Base-by-base conservation (phyloP, 1,140 invertebrate species). In the Heterodera carotae region DNA sequence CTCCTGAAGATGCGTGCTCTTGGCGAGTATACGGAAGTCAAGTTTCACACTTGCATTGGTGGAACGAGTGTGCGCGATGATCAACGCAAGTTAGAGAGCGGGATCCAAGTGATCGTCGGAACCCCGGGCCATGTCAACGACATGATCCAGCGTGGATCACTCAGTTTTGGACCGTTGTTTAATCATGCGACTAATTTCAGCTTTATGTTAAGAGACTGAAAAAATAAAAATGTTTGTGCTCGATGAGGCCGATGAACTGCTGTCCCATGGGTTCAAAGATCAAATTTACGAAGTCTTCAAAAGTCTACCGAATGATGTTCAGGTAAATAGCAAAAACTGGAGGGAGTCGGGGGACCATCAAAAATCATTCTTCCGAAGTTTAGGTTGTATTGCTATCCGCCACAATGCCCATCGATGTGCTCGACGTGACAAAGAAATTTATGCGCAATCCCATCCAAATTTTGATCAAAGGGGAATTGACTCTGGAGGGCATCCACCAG, bases 231-330 rank as follows among this genome's bases (percentile, higher is more conserved):
- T 99, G 87, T 99, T 99, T 89, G 96, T 99, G 6, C 91, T 99
- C 79, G 97, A 99, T 90, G 97, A 99, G 90, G 97, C 97, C 84
- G 97, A 99, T 90, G 97, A 99, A 90, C 99, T 99, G 96, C 92
- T 99, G 88, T 98, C 96, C 34, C 91, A 96, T 89, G 97, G 97
- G 81, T 99, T 99, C 88, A 99, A 98, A 89, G 97, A 99, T 90
- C 97, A 99, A 90, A 99, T 99, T 88, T 96, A 99, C 88, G 95
- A 99, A 90, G 95, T 99, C 67, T 98, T 99, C 90, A 94, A 93
- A 89, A 92, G 92, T 89, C 91, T 99, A 87, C 92, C 92, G 66
- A 83, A 91, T 73, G 93, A 95, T 89, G 94, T 97, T 73, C 97
- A 98, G 91, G 72, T 74, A 56, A 29, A n/a, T n/a, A n/a, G n/a